These are phyloP conservation scores for Myotis lucifugus DNA, from an alignment of 2,113 vertebrate species.

Conservation along the genomic window DNA sequence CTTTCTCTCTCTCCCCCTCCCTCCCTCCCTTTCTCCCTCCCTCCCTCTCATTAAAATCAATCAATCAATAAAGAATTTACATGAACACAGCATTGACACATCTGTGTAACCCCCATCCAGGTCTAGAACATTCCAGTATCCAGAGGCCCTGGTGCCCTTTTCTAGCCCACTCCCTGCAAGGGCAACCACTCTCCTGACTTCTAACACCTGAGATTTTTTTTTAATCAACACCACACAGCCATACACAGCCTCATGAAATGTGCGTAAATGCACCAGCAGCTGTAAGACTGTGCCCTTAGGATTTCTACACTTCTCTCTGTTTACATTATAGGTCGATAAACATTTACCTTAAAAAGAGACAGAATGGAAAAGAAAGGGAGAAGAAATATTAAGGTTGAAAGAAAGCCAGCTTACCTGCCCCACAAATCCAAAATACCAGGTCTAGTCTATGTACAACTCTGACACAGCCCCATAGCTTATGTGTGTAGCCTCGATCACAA, in stretches of 20 bases:
- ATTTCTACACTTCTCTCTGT: not conserved
- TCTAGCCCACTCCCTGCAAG: no score
- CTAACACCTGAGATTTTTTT: not conserved
- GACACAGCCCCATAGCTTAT: not conserved
- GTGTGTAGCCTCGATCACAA: not conserved
- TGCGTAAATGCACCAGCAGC: not conserved
- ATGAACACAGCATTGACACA: not conserved
- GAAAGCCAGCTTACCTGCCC: not conserved
- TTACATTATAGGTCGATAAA: not conserved
- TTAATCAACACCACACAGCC: not conserved
- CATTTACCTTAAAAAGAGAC: not conserved
- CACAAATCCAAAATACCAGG: not conserved
- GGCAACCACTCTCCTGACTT: not conserved
- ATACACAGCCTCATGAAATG: not conserved
- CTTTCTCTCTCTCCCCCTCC: no score
- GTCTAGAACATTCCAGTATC: not conserved
- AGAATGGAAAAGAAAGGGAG: not conserved
- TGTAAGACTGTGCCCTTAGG: fast-evolving
- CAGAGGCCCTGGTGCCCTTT: not conserved
- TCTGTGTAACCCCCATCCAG: not conserved
- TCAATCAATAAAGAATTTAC: not conserved
- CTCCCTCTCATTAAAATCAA: no score
- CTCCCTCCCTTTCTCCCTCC: no score
- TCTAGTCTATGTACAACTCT: not conserved
- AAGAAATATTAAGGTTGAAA: not conserved